Conservation (phyloP, 2,113 vertebrate genomes). For the Pseudolaguvia tuberculata region DNA sequence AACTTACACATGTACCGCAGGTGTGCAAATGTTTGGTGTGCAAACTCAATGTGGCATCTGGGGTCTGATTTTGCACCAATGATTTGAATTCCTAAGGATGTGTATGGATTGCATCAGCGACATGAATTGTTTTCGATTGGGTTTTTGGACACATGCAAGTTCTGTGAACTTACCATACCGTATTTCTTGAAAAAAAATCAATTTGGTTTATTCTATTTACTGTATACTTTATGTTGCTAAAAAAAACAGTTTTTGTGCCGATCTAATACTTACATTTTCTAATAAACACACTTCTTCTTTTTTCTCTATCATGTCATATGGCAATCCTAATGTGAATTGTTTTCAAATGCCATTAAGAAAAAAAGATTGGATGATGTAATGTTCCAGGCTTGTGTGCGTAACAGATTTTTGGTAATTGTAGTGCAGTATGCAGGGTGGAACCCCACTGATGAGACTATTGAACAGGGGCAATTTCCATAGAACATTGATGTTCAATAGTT, state of each 20-base stretch:
- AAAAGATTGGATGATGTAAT: not conserved
- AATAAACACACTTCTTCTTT: not conserved
- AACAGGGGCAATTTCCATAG: not conserved
- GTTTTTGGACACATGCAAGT: not conserved
- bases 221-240: too few species aligned
- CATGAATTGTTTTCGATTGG: too few species aligned
- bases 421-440: not conserved
- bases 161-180: too few species aligned
- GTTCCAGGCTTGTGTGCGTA: not conserved
- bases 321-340: not conserved
- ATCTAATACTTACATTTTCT: too few species aligned
- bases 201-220: not conserved
- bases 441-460: not conserved
- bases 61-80: too few species aligned
- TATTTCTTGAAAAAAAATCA: too few species aligned
- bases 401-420: too few species aligned
- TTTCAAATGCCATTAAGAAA: not conserved
- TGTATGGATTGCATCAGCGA: too few species aligned
- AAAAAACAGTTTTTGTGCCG: not conserved
- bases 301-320: not conserved
- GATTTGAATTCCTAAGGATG: too few species aligned
- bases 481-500: slow-evolving; percentile 18
- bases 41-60: too few species aligned
- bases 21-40: not conserved
- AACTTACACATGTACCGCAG: too few species aligned